Base-by-base conservation (phyloP, 2,888 invertebrate genomes). In the Agrotis segetum region DNA sequence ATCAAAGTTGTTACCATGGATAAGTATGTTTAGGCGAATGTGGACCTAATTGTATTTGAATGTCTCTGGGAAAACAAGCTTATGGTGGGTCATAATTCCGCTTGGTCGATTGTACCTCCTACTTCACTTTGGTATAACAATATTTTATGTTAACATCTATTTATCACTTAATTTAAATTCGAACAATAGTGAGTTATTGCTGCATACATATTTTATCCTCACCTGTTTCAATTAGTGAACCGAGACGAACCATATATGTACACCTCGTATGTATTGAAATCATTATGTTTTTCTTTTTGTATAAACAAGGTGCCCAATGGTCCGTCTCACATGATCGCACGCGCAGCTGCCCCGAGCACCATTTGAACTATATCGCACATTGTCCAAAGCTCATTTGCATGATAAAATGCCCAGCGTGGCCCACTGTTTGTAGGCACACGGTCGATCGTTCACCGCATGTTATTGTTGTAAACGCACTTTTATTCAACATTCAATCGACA, bases 301-400 rank as follows among this genome's bases (percentile, higher is more conserved):
- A 17, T n/a, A 40, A 24, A 63, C 56, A 53, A 44, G 53, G 47
- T 74, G 50, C 47, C n/a, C 62, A 64, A 40, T 40, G 19, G 53
- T 71, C 29, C 29, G 68, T 34, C 60, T 44, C 66, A 44, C 56
- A 19, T 65, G 21, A 58, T 44, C 80, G 68, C 74, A 49, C 21
- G 79, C 63, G 83, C 79, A 83, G 79, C 79, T 79, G 79, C 63
- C 44, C 29, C n/a, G 21, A 40, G 61, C 52, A 29, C 44, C 29
- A 19, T 29, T 40, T 29, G 52, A 56, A 56, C 44, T 47, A 61
- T 34, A 61, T 16, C 14, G 50, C 59, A 63, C 55, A 73, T 52
- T 60, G 66, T 66, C 78, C 75, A 58, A 34, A 63, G 52, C 67
- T 24, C 83, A 80, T 80, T 80, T 83, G 81, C 81, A 80, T 80